phyloP scores from a whole-genome alignment of 2,113 vertebrate species.

The Naja naja region DNA sequence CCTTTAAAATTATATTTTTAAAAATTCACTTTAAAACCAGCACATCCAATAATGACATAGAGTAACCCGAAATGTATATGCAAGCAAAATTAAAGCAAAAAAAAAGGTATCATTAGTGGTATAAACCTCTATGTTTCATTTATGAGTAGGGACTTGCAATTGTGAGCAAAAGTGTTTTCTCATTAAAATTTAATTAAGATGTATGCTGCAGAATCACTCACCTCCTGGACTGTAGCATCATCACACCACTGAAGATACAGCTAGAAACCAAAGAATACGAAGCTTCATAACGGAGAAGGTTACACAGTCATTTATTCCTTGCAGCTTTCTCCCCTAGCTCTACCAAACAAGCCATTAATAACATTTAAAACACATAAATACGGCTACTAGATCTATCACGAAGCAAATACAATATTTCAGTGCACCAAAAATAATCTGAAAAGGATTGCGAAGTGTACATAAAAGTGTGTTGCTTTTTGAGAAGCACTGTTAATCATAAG shows the following conservation, averaged over 20 bases:
- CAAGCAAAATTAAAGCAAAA: constrained; percentile 78
- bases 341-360: constrained; percentile 15
- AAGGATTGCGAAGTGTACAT: background rate
- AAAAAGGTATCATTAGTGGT: constrained; percentile 79
- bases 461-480: background rate
- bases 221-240: constrained; percentile 89
- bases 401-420: background rate
- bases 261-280: constrained; percentile 76
- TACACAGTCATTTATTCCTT: constrained; percentile 40
- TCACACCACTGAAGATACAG: constrained; percentile 98
- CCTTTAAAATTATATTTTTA: constrained; percentile 63
- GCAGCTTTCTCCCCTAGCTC: constrained; percentile 47
- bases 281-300: constrained; percentile 62
- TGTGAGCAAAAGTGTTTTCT: constrained; percentile 86
- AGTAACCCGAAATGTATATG: constrained; percentile 70
- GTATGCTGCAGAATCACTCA: constrained; percentile 84
- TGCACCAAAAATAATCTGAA: background rate
- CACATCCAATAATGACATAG: constrained; percentile 70
- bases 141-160: constrained; percentile 84
- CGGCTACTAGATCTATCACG: background rate
- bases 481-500: background rate
- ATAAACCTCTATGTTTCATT: constrained; percentile 88
- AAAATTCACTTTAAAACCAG: constrained; percentile 59
- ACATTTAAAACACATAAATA: constrained; percentile 19
- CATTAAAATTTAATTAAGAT: constrained; percentile 96